These are phyloP conservation scores for Amniataba percoides DNA, from an alignment of 2,797 vertebrate genomes.

Conservation along the genomic window DNA sequence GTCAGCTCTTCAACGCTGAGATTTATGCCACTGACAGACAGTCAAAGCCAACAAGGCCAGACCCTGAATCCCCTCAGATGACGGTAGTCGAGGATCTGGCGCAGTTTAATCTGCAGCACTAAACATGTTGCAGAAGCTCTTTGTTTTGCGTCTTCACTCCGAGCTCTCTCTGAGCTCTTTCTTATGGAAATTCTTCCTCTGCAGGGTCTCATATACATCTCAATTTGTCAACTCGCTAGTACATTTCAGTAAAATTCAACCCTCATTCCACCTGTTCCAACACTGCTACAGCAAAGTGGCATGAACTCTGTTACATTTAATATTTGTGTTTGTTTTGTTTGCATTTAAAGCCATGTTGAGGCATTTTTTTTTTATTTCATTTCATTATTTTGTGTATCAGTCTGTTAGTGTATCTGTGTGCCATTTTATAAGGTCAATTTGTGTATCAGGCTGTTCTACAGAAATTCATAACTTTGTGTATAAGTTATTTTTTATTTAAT, in stretches of 20 bases:
- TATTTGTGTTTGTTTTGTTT: no score
- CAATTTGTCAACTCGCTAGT: not conserved
- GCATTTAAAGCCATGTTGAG: no score
- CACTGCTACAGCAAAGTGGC: not conserved
- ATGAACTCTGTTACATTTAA: no score
- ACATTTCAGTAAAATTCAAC: not conserved
- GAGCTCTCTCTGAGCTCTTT: slow-evolving; percentile 10
- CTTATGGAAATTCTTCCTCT: not conserved
- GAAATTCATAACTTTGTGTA: no score
- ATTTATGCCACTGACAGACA: slow-evolving; percentile 68
- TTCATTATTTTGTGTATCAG: not conserved
- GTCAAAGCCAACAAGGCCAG: slow-evolving; percentile 59
- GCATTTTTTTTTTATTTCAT: no score
- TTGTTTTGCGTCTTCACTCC: slow-evolving; percentile 32
- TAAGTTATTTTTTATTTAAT: no score
- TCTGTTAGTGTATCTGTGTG: no score
- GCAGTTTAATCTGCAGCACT: slow-evolving; percentile 57
- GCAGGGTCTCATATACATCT: not conserved
- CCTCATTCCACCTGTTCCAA: not conserved
- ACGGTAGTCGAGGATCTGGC: slow-evolving; percentile 27
- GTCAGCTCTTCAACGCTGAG: slow-evolving; percentile 62
- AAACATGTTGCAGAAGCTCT: slow-evolving; percentile 31
- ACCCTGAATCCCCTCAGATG: slow-evolving; percentile 48
- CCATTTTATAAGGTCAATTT: not conserved
- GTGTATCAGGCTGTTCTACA: not conserved